Base-by-base conservation (phyloP, 2,888 invertebrate species). In the Acanthosoma haemorrhoidale region DNA sequence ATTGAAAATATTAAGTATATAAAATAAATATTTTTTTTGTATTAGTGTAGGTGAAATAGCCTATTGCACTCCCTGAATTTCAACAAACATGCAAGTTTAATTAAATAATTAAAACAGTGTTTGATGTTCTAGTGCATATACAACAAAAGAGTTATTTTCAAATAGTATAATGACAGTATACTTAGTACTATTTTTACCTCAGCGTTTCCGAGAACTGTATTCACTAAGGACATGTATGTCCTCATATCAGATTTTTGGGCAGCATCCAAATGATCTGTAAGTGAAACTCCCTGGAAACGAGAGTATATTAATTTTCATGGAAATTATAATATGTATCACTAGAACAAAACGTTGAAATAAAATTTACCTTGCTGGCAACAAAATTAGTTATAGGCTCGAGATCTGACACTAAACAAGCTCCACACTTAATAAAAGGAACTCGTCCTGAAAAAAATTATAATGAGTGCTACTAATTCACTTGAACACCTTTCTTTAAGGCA, bases 371-470 rank as follows among this genome's bases (percentile, higher is more conserved):
- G 76, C 88, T 89, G 38, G 88, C 89, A 1, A 94, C 89, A 79
- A 95, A 94, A 76, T 90, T 89, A 0, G 95, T 92, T 70, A 98
- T 95, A 0, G 92, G 91, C 77, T 96, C 94, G 77, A 96, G 84
- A 79, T 96, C 98, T 0, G 96, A 88, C 1, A 94, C 86, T 1
- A 96, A 86, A 77, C 93, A 93, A 0, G 90, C 88, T 0, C 96
- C 96, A 75, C 92, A 92, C 78, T 91, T 90, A 70, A 98, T 88
- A 77, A 98, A 94, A 0, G 98, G 98, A 0, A 98, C 88, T 75
- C 90, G 87, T 0, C 94, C 94, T 85, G 76, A 25, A 79, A 76
- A 73, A 39, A 73, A 71, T 70, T 38, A 29, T 68, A 34, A 18
- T 39, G 18, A 16, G 18, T n/a, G n/a, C n/a, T n/a, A n/a, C n/a